A percentile compares a stretch with the other conserved stretches of the same genome.
Evolutionary conservation across 1,140 invertebrate species (phyloP).

Genomic region (Campodea augens): DNA sequence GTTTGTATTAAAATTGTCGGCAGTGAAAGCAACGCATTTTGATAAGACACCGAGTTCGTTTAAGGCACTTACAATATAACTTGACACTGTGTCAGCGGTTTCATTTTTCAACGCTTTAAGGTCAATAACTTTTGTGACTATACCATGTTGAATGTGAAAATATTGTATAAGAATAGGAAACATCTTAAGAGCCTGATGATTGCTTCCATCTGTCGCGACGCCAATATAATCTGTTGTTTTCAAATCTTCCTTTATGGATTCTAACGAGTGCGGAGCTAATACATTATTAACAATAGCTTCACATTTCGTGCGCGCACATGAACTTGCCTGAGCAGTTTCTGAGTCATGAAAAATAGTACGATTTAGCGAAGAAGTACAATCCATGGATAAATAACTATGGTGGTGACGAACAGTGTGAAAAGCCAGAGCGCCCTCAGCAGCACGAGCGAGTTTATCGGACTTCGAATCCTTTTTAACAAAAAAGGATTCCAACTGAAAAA

Average conservation of each 20-base stretch:
- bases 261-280: not conserved
- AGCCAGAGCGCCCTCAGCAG: not conserved
- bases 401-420: not conserved
- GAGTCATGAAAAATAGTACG: not conserved
- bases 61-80: not conserved
- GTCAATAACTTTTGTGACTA: not conserved
- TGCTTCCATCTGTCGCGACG: not conserved
- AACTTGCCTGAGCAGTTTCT: not conserved
- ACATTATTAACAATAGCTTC: not conserved
- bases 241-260: not conserved
- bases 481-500: too few relatives aligned
- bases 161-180: not conserved
- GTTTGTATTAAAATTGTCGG: not conserved
- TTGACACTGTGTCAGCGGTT: not conserved
- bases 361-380: not conserved
- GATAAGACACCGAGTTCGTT: not conserved
- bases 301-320: not conserved
- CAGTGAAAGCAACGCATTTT: not conserved
- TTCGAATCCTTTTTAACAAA: too few relatives aligned
- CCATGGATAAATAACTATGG: not conserved
- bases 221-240: not conserved
- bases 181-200: not conserved
- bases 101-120: not conserved
- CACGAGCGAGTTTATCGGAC: too few relatives aligned
- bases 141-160: not conserved